Evolutionary conservation across 2,113 vertebrate genomes (phyloP).

Genomic region (Castor canadensis): DNA sequence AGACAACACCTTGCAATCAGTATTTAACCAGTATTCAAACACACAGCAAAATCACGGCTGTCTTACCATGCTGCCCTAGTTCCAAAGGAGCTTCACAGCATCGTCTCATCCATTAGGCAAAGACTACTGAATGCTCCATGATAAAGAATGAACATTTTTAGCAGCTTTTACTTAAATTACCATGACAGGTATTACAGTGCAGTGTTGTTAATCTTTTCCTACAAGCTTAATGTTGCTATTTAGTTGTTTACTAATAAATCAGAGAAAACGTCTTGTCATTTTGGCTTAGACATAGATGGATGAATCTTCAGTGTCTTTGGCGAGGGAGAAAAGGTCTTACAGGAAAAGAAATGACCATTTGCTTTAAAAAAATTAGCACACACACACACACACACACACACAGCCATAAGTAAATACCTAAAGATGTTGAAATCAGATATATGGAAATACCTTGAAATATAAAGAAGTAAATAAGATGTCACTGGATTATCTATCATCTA

Average conservation of each 20-base stretch:
- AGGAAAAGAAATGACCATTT: constrained; percentile 22
- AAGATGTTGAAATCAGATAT: not conserved
- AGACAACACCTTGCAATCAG: not conserved
- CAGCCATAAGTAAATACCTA: not conserved
- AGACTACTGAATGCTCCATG: constrained; percentile 74
- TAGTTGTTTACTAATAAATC: constrained; percentile 88
- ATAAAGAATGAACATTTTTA: constrained; percentile 83
- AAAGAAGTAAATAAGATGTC: not conserved
- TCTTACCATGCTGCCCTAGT: constrained; percentile 43
- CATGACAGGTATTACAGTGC: constrained; percentile 80
- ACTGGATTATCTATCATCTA: not conserved
- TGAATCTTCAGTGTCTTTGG: constrained; percentile 64
- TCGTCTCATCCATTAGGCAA: constrained; percentile 81
- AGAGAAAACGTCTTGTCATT: constrained; percentile 83
- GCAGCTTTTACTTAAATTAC: constrained; percentile 84
- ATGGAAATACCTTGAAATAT: not conserved
- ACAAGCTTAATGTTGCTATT: constrained; percentile 88
- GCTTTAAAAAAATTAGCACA: not conserved
- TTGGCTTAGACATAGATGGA: constrained; percentile 80
- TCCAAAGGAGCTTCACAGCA: constrained; percentile 57
- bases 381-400: not conserved
- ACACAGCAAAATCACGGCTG: not conserved
- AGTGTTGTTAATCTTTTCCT: constrained; percentile 85
- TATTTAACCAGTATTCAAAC: not conserved
- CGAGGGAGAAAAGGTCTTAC: constrained; percentile 55